A percentile compares a stretch with the other conserved stretches of the same genome.
Evolutionary conservation across 2,113 vertebrate species (phyloP).

Genomic region (Mastomys natalensis): DNA sequence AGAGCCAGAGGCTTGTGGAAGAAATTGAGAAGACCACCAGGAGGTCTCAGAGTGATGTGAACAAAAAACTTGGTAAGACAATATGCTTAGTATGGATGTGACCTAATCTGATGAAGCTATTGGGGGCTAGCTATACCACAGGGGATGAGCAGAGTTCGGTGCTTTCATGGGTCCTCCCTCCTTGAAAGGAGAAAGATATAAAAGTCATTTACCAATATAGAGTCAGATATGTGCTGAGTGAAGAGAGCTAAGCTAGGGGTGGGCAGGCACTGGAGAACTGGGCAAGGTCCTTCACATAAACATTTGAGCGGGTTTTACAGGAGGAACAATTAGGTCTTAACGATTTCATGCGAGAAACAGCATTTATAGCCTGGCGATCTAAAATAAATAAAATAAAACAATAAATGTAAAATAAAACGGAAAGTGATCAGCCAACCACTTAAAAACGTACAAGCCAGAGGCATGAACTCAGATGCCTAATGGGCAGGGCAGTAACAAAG

Average conservation of each 20-base stretch:
- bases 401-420: neutral
- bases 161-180: neutral
- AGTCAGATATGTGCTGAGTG: neutral
- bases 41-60: slow-evolving; percentile 90
- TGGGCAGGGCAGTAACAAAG: neutral
- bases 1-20: slow-evolving; percentile 90
- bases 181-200: slow-evolving; percentile 7
- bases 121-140: neutral
- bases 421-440: neutral
- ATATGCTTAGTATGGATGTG: rapidly evolving
- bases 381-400: neutral
- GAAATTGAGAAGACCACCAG: slow-evolving; percentile 90
- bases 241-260: neutral
- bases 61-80: slow-evolving; percentile 91
- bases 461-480: neutral
- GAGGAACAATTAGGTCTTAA: neutral
- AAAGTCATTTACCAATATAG: neutral
- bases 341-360: neutral
- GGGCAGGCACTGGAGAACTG: neutral
- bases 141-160: neutral
- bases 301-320: neutral
- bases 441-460: neutral
- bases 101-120: neutral
- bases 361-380: neutral
- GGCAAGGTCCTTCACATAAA: neutral